Evolutionary conservation across 2,888 invertebrate species (phyloP).

Genomic region (Epirrhoe tristata): DNA sequence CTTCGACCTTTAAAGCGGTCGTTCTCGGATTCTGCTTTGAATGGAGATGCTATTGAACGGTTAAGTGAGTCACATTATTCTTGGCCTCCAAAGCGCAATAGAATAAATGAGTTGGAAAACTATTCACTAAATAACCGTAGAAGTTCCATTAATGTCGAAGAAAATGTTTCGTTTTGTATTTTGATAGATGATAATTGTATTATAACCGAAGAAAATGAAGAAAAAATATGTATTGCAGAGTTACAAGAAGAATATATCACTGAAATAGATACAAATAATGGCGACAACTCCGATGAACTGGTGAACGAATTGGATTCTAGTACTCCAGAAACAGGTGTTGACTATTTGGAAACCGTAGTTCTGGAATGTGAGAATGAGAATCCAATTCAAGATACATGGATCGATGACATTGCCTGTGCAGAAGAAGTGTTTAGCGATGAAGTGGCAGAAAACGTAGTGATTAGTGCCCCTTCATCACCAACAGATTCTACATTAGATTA

Average conservation of each 20-base stretch:
- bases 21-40: slow-evolving; percentile 73
- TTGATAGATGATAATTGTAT: slow-evolving; percentile 74
- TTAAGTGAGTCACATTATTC: slow-evolving; percentile 44
- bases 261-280: slow-evolving; percentile 48
- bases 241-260: slow-evolving; percentile 58
- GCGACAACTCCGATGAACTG: slow-evolving; percentile 26
- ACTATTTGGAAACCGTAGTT: slow-evolving; percentile 51
- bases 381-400: slow-evolving; percentile 67
- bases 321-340: slow-evolving; percentile 41
- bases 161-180: slow-evolving; percentile 76
- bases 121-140: slow-evolving; percentile 69
- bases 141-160: slow-evolving; percentile 74
- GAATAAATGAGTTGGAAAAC: slow-evolving; percentile 49
- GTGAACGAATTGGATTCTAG: slow-evolving; percentile 24
- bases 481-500: slow-evolving; percentile 51
- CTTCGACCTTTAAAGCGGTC: slow-evolving; percentile 67
- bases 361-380: slow-evolving; percentile 56
- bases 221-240: slow-evolving; percentile 68
- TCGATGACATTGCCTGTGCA: slow-evolving; percentile 76
- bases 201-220: slow-evolving; percentile 67
- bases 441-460: slow-evolving; percentile 69
- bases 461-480: slow-evolving; percentile 60
- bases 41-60: slow-evolving; percentile 45
- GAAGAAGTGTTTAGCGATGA: slow-evolving; percentile 80
- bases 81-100: slow-evolving; percentile 65